A percentile compares a stretch with the other conserved stretches of the same genome.
Conservation (phyloP, 2,888 invertebrate species). For the Drosophila fulvimacula region DNA sequence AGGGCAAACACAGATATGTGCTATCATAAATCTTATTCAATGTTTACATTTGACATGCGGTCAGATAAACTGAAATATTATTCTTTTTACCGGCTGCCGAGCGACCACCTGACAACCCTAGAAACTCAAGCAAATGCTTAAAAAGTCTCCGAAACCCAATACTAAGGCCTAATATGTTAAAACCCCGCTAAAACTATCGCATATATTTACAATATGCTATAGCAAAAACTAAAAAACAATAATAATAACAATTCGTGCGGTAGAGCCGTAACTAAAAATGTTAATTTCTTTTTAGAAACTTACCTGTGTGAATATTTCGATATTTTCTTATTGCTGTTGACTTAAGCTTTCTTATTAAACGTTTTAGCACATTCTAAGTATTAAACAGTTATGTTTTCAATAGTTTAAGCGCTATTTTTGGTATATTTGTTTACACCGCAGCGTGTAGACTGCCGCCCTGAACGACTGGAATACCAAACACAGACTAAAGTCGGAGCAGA, state of each 20-base stretch:
- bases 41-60: neutral
- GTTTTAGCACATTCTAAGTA: neutral
- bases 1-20: neutral
- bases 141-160: conserved; percentile 14
- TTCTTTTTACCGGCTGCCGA: neutral
- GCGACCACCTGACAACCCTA: conserved; percentile 66
- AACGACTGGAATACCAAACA: conserved; percentile 55
- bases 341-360: neutral
- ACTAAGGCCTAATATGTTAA: conserved; percentile 1
- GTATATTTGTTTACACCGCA: conserved; percentile 63
- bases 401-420: conserved; percentile 32
- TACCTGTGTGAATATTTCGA: conserved; percentile 5
- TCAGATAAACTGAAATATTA: neutral
- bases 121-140: conserved; percentile 25
- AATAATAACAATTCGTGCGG: neutral
- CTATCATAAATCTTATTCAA: neutral
- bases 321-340: neutral
- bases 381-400: conserved; percentile 14
- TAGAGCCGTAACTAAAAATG: neutral
- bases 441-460: conserved; percentile 27
- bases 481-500: conserved; percentile 47
- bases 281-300: neutral
- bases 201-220: neutral
- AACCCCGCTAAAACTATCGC: neutral
- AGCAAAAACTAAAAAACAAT: conserved; percentile 11